A percentile compares a stretch with the other conserved stretches of the same genome.
Conservation (phyloP, 1,140 invertebrate genomes). For the Ips nitidus region DNA sequence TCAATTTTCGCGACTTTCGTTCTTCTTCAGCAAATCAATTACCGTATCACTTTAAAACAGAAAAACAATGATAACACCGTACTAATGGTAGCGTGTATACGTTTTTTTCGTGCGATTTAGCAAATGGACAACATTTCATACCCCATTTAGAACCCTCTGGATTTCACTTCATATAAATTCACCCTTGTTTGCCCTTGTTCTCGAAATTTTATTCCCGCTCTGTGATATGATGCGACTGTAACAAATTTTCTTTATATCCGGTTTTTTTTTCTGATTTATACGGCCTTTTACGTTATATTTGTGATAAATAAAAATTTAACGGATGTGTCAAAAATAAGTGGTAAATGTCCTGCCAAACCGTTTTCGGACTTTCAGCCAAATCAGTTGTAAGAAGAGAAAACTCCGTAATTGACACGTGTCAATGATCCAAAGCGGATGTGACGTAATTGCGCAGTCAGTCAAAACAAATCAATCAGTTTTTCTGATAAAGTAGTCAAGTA, state of each 20-base stretch:
- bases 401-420: no score
- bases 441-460: no score
- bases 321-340: no score
- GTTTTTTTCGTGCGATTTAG: constrained; percentile 7
- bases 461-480: no score
- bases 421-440: no score
- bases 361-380: no score
- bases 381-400: no score
- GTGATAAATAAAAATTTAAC: no score
- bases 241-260: constrained; percentile 13
- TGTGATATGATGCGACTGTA: background rate
- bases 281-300: no score
- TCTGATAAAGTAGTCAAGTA: no score
- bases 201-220: constrained; percentile 2
- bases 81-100: background rate
- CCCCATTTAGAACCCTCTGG: background rate
- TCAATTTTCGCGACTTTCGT: background rate
- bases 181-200: constrained; percentile 11
- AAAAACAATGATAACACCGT: no score
- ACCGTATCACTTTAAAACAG: background rate
- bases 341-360: no score
- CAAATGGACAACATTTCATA: constrained; percentile 15
- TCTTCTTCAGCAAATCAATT: background rate
- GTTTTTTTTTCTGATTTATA: background rate
- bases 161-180: constrained; percentile 15